A percentile compares a stretch with the other conserved stretches of the same genome.
Conservation (phyloP, 1,140 invertebrate species). For the Lasioglossum baleicum region DNA sequence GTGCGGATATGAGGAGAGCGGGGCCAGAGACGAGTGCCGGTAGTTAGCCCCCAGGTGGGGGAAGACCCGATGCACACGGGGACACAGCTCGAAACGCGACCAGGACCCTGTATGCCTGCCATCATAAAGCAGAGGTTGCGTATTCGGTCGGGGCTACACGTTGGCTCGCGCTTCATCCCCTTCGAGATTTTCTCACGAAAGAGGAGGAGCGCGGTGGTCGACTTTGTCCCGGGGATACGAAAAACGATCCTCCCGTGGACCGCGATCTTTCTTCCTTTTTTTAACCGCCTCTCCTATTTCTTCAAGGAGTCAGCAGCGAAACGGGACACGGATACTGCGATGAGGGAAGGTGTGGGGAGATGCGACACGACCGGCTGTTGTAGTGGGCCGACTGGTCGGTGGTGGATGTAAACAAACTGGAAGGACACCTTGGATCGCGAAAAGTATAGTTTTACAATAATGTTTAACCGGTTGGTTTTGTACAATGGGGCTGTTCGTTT, state of each 20-base stretch:
- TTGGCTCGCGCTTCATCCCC: neutral
- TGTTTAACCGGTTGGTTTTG: too few species aligned
- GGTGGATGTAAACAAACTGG: neutral
- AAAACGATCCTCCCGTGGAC: constrained; percentile 33
- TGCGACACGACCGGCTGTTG: too few species aligned
- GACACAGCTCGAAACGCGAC: too few species aligned
- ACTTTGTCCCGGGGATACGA: constrained; percentile 29
- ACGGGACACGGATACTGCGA: constrained; percentile 12
- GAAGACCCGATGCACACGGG: too few species aligned
- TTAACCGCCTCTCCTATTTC: constrained; percentile 26
- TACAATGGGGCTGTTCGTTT: too few species aligned
- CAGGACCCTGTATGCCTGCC: too few species aligned
- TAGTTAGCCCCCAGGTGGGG: too few species aligned
- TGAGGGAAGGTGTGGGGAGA: neutral
- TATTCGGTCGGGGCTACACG: too few species aligned
- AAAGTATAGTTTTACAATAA: too few species aligned
- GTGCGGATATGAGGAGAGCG: too few species aligned
- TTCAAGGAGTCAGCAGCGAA: constrained; percentile 5
- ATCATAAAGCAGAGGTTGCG: too few species aligned
- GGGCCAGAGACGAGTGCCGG: too few species aligned
- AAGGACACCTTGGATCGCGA: neutral
- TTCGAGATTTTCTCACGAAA: constrained; percentile 41
- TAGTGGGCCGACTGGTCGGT: neutral
- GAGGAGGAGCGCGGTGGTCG: constrained; percentile 13
- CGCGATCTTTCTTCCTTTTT: constrained; percentile 13